phyloP scores from a whole-genome alignment of 2,797 vertebrate species.

The Silurus lanzhouensis region DNA sequence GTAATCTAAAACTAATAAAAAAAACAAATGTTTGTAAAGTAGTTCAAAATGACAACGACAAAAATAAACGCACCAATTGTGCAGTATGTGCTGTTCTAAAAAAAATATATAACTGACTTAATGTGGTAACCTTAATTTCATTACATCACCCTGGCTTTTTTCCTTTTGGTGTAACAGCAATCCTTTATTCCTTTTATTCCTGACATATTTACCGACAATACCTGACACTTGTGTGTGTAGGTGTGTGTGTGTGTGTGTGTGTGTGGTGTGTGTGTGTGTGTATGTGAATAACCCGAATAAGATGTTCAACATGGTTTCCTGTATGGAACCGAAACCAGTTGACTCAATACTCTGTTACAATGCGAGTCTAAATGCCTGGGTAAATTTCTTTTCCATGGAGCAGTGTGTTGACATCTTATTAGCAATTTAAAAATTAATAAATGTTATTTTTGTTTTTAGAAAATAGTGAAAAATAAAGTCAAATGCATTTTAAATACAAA shows the following conservation, averaged over 20 bases:
- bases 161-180: not conserved
- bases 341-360: not conserved
- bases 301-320: not conserved
- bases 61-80: too few relatives aligned
- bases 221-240: not conserved
- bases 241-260: not conserved
- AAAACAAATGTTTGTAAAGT: too few relatives aligned
- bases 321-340: not conserved
- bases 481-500: not conserved
- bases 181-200: not conserved
- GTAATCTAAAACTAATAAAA: not conserved
- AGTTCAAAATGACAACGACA: too few relatives aligned
- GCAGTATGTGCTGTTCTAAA: too few relatives aligned
- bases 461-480: not conserved
- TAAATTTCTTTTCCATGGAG: not conserved
- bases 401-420: not conserved
- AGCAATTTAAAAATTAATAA: not conserved
- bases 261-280: not conserved
- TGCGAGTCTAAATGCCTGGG: not conserved
- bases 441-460: not conserved
- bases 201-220: not conserved
- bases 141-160: not conserved
- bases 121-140: not conserved
- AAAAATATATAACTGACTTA: too few relatives aligned
- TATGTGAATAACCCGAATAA: not conserved